Evolutionary conservation across 2,113 vertebrate genomes (phyloP).

Genomic region (Pteruthius melanotis): DNA sequence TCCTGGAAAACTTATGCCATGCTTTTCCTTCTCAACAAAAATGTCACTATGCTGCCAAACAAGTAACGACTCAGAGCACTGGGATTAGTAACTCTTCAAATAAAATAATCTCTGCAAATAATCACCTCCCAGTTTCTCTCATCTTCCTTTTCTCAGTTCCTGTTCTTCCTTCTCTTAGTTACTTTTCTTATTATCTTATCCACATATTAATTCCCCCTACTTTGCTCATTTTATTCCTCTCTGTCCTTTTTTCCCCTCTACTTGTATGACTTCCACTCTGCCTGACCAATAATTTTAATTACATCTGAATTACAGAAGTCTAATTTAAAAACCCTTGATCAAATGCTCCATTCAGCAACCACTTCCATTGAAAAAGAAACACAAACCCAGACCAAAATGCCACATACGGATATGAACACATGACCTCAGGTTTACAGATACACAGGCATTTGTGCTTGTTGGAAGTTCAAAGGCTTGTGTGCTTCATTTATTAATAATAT

Average conservation of each 20-base stretch:
- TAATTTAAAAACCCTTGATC: not conserved
- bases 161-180: not conserved
- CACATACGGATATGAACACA: fast-evolving
- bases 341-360: not conserved
- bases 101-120: constrained; percentile 38
- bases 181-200: not conserved
- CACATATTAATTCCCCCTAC: not conserved
- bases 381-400: not conserved
- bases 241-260: not conserved
- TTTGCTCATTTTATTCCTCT: not conserved
- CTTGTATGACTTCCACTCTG: not conserved
- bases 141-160: not conserved
- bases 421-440: not conserved
- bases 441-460: not conserved
- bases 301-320: not conserved
- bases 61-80: not conserved
- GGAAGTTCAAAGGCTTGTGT: constrained; percentile 55
- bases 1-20: not conserved
- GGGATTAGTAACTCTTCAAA: constrained; percentile 25
- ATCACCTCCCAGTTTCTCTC: not conserved
- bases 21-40: constrained; percentile 20
- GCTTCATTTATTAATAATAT: constrained; percentile 57
- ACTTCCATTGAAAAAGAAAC: not conserved
- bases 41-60: not conserved
- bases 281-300: not conserved